Conservation (phyloP, 1,140 invertebrate genomes). For the Centruroides vittatus region DNA sequence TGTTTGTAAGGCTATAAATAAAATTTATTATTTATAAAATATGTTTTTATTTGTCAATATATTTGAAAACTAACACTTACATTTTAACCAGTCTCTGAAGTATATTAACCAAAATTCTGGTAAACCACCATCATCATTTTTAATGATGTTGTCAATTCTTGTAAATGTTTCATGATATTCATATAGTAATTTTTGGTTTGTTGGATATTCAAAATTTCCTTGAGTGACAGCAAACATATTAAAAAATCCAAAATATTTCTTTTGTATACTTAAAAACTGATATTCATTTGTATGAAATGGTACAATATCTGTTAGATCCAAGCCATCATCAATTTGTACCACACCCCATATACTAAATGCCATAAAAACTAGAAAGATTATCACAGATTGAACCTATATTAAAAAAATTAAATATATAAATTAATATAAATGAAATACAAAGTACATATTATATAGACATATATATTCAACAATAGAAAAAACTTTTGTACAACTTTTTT, state of each 20-base stretch:
- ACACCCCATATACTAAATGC: slow-evolving; percentile 51
- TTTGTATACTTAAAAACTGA: slow-evolving; percentile 77
- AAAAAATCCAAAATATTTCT: slow-evolving; percentile 93
- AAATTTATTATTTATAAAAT: neutral
- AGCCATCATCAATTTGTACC: slow-evolving; percentile 47
- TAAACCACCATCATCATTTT: slow-evolving; percentile 73
- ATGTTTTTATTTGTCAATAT: no score
- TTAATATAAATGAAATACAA: no score
- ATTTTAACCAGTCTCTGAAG: slow-evolving; percentile 78
- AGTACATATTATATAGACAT: no score
- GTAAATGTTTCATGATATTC: slow-evolving; percentile 90
- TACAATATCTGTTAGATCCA: slow-evolving; percentile 84
- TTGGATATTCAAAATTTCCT: slow-evolving; percentile 89
- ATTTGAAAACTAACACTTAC: slow-evolving; percentile 20
- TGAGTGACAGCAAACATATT: slow-evolving; percentile 93
- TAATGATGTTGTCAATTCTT: slow-evolving; percentile 75
- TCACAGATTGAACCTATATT: slow-evolving; percentile 40
- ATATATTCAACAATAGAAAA: no score
- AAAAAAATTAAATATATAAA: neutral
- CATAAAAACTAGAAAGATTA: slow-evolving; percentile 36
- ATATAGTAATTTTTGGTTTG: slow-evolving; percentile 78
- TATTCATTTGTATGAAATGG: slow-evolving; percentile 84
- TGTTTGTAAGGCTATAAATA: slow-evolving; percentile 49
- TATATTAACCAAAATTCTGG: slow-evolving; percentile 85
- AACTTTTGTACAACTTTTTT: no score